Evolutionary conservation across 2,113 vertebrate genomes (phyloP).

Genomic region (Bubo blakistoni): DNA sequence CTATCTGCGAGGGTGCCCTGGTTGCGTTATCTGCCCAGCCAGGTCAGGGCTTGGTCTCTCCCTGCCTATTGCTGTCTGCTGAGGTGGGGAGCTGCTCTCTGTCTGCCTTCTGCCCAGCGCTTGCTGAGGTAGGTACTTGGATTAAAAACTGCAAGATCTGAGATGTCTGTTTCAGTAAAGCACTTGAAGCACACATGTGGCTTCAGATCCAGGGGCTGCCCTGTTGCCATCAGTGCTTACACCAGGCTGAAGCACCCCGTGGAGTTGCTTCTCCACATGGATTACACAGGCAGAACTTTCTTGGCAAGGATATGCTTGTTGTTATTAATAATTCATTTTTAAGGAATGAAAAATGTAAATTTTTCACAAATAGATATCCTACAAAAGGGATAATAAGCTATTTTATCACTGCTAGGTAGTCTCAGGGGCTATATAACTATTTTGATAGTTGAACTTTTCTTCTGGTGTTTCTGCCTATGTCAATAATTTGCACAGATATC

Average conservation of each 20-base stretch:
- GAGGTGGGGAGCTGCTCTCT: neutral
- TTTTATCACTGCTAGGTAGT: neutral
- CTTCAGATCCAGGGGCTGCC: neutral
- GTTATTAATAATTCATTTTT: conserved; percentile 13
- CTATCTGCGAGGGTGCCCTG: neutral
- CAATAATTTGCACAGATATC: neutral
- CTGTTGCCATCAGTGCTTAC: neutral
- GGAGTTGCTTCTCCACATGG: neutral
- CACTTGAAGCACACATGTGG: neutral
- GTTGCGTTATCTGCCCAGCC: fast-evolving
- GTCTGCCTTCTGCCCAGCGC: neutral
- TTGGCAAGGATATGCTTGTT: neutral
- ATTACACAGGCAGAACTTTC: neutral
- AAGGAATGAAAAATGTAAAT: neutral
- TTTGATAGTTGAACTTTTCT: neutral
- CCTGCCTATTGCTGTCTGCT: neutral
- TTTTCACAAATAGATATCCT: neutral
- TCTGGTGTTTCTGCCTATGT: neutral
- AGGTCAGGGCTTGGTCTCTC: neutral
- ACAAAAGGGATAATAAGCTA: neutral
- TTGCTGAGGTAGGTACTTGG: neutral
- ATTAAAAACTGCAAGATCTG: neutral
- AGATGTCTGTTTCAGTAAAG: neutral
- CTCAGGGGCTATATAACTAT: neutral
- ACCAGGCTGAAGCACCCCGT: neutral